phyloP scores from a whole-genome alignment of 2,113 vertebrate species.

The Pygoscelis antarcticus region DNA sequence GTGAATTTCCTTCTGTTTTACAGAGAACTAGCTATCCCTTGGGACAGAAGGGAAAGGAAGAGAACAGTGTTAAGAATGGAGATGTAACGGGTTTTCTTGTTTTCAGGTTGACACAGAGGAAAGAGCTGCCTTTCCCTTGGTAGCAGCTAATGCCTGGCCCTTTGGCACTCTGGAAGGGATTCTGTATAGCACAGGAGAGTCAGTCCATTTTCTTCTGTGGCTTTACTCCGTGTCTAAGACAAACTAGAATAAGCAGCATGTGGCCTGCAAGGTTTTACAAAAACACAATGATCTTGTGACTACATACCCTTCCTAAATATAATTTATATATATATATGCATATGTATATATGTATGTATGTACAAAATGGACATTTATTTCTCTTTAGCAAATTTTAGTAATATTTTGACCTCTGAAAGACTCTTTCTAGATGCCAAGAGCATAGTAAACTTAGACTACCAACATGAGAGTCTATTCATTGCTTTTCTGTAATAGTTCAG shows the following conservation, averaged over 20 bases:
- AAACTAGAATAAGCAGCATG: neutral
- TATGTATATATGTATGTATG: neutral
- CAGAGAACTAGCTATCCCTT: neutral
- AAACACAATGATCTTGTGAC: neutral
- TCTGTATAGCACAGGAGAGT: neutral
- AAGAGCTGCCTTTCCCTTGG: neutral
- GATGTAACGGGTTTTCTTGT: neutral
- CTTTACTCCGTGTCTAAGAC: neutral
- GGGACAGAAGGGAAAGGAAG: neutral
- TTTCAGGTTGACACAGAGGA: neutral
- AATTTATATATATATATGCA: neutral
- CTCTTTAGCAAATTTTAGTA: neutral
- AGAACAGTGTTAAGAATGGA: neutral
- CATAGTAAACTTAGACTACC: neutral
- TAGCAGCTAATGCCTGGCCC: neutral
- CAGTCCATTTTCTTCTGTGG: neutral
- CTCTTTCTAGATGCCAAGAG: neutral
- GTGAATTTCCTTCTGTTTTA: neutral
- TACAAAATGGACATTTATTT: neutral
- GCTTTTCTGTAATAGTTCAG: neutral
- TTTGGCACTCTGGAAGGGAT: neutral
- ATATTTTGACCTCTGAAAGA: neutral
- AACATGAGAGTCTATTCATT: neutral
- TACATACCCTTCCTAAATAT: neutral
- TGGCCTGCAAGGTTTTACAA: neutral